Conservation (phyloP, 2,888 invertebrate genomes). For the Chrysomela aeneicollis region DNA sequence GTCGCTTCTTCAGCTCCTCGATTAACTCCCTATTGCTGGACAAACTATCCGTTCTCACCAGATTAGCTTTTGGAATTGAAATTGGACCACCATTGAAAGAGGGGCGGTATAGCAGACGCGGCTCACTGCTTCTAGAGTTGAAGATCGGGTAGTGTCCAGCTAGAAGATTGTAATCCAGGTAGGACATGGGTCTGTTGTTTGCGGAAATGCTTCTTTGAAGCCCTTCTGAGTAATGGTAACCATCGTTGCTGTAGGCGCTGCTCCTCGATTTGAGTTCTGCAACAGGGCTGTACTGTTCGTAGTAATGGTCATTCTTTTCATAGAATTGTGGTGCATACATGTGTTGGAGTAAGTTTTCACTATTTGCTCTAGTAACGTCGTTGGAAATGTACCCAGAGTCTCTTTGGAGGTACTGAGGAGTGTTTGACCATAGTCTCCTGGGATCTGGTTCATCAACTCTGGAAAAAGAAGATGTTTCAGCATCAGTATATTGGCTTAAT, state of each 20-base stretch:
- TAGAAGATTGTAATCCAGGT: slow-evolving; percentile 29
- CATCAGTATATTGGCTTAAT: too few relatives aligned
- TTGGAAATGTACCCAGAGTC: slow-evolving; percentile 26
- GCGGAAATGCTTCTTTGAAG: slow-evolving; percentile 6
- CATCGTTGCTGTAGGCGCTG: neutral
- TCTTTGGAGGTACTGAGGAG: neutral
- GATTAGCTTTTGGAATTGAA: neutral
- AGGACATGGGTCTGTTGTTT: slow-evolving; percentile 19
- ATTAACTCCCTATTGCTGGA: slow-evolving; percentile 47
- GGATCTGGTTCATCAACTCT: slow-evolving; percentile 20
- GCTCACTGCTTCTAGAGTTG: slow-evolving; percentile 20
- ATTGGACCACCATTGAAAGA: slow-evolving; percentile 14
- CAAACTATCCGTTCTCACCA: slow-evolving; percentile 43
- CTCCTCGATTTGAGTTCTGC: neutral
- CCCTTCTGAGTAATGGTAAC: neutral
- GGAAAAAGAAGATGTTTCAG: slow-evolving; percentile 6
- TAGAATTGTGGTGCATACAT: neutral
- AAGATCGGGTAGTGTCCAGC: slow-evolving; percentile 35
- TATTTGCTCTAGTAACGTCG: slow-evolving; percentile 6
- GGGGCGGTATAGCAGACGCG: slow-evolving; percentile 15
- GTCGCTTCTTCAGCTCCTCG: slow-evolving; percentile 44
- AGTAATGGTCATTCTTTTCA: too few relatives aligned
- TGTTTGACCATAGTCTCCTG: slow-evolving; percentile 1
- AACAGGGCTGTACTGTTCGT: too few relatives aligned
- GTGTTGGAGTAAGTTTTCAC: slow-evolving; percentile 26